Base-by-base conservation (phyloP, 2,797 vertebrate genomes). In the Chelidonichthys spinosus region DNA sequence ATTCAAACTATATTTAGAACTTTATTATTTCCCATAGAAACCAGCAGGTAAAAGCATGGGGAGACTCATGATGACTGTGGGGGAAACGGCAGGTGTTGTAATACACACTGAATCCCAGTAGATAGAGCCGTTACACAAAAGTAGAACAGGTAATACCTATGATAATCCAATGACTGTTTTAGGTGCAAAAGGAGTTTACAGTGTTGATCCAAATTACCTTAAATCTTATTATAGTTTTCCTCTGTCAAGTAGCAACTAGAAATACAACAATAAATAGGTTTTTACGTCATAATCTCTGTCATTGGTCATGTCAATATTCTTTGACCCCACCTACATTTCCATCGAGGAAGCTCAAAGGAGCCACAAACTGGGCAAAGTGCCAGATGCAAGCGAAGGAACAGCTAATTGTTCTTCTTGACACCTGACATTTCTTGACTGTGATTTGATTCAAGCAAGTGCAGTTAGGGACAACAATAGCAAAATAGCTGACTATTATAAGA, bases 61-160 rank as follows among this genome's bases (percentile, higher is more conserved):
- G 25, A 25, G 25, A 25, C 25, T 25, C 33, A 43, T 17, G n/a
- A 17, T n/a, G 9, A 9, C 11, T 32, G 17, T 8, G 6, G 25
- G 50, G 18, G 18, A 60, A 11, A 0, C 43, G 35, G 35, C 32
- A 67, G 2, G 9, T 56, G 25, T 3, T 89, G 88, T 72, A 88
- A 59, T 85, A 61, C 85, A 66, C 47, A 11, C 17, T 2, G 0
- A 60, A 14, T 42, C 18, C 90, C 92, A 90, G 74, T 9, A 93
- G 90, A 84, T 76, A 10, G 90, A 67, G 90, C 89, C 54, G 68
- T 89, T 54, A 61, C 61, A 76, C 61, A 40, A 61, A 69, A 17
- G n/a, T 33, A 69, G 35, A n/a, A 32, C 33, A 54, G 9, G 25
- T 60, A 40, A 11, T 13, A 49, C 10, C 15, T 11, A 25, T 11